Percentiles rank a stretch among this genome's conserved stretches.
phyloP scores from a whole-genome alignment of 2,888 invertebrate genomes.

The Agrilus biguttatus region DNA sequence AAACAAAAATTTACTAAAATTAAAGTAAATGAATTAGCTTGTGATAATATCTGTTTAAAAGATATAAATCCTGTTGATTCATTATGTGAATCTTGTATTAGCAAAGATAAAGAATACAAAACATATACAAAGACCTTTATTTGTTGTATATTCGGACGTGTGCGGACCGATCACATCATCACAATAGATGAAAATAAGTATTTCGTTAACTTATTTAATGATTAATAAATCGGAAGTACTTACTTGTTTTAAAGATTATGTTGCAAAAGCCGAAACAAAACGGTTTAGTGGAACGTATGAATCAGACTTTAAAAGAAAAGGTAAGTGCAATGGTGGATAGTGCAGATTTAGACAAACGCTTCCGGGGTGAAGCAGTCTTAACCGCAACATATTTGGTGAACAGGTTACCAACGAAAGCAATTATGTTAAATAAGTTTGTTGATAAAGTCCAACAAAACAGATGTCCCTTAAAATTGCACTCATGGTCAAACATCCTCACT shows the following conservation, averaged over 20 bases:
- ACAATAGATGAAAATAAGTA: neutral
- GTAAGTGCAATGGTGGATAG: slow-evolving; percentile 11
- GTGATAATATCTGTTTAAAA: neutral
- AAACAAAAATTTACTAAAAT: slow-evolving; percentile 1
- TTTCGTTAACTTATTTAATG: slow-evolving; percentile 3
- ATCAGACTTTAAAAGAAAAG: slow-evolving; percentile 12
- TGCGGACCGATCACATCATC: slow-evolving; percentile 4
- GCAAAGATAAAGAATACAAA: neutral
- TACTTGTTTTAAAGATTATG: slow-evolving; percentile 9
- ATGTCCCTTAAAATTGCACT: neutral
- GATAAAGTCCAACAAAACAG: neutral
- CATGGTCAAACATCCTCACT: neutral
- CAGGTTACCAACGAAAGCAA: slow-evolving; percentile 9
- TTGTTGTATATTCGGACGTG: slow-evolving; percentile 6
- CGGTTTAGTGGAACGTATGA: slow-evolving; percentile 13
- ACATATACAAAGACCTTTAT: slow-evolving; percentile 2
- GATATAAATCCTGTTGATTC: neutral
- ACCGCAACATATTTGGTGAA: slow-evolving; percentile 14
- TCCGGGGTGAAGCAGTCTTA: slow-evolving; percentile 14
- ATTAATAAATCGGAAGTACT: neutral
- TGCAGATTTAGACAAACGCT: slow-evolving; percentile 10
- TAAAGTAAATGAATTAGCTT: neutral
- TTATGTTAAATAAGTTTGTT: neutral
- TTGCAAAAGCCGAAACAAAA: slow-evolving; percentile 12
- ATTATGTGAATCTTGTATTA: slow-evolving; percentile 3